phyloP scores from a whole-genome alignment of 2,888 invertebrate species.

The Aporophyla nigra region DNA sequence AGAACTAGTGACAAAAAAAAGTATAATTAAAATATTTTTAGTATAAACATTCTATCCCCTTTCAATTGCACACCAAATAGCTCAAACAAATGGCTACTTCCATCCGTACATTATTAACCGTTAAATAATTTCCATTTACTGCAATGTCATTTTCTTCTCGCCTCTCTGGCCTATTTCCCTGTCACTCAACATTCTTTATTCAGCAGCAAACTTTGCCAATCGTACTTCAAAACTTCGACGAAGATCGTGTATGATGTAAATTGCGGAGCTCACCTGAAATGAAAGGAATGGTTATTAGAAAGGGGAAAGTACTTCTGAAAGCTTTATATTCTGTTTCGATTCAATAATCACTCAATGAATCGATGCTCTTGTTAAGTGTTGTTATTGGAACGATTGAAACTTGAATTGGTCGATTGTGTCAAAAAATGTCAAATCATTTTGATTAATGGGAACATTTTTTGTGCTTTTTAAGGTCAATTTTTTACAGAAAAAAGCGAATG shows the following conservation, averaged over 20 bases:
- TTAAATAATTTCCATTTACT: constrained; percentile 5
- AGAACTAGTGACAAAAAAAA: too few species aligned
- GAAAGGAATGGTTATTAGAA: constrained; percentile 41
- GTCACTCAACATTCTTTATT: constrained; percentile 47
- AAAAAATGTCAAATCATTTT: neutral
- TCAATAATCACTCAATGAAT: constrained; percentile 16
- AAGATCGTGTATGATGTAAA: constrained; percentile 55
- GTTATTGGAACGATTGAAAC: constrained; percentile 11
- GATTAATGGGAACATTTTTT: neutral
- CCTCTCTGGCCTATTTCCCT: constrained; percentile 13
- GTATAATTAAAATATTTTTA: too few species aligned
- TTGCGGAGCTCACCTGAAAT: constrained; percentile 28
- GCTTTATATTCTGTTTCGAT: neutral
- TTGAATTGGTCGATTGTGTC: neutral
- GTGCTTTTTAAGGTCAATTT: neutral
- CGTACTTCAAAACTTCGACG: constrained; percentile 52
- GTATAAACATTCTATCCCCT: too few species aligned
- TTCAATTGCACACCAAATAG: neutral
- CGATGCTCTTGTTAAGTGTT: constrained; percentile 11
- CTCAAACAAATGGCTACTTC: neutral
- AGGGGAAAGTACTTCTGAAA: neutral
- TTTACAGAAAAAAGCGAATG: neutral
- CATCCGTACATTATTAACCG: neutral
- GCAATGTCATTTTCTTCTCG: constrained; percentile 1
- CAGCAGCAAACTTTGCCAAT: constrained; percentile 52